Evolutionary conservation across 2,113 vertebrate species (phyloP).

Genomic region (Galemys pyrenaicus): DNA sequence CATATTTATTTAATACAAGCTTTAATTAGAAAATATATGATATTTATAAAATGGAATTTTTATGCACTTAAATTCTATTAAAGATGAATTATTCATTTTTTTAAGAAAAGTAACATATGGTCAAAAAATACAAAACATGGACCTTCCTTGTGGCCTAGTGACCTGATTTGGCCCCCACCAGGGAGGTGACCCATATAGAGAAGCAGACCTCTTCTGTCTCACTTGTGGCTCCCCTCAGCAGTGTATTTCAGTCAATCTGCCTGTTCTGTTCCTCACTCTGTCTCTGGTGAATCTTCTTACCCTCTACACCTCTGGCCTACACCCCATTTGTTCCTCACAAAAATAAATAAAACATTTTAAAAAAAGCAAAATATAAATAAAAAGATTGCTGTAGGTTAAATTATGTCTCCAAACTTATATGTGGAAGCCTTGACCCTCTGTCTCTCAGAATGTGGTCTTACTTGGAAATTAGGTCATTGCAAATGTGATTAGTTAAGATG

Average conservation of each 20-base stretch:
- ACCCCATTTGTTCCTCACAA: too few species aligned
- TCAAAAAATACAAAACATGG: not conserved
- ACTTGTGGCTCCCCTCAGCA: too few species aligned
- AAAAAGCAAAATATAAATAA: not conserved
- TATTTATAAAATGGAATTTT: conserved; percentile 41
- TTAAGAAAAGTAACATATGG: not conserved
- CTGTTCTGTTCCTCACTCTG: too few species aligned
- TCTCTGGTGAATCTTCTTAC: too few species aligned
- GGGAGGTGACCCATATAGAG: too few species aligned
- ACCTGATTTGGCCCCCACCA: too few species aligned
- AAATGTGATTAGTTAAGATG: not conserved
- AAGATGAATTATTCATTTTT: conserved; percentile 28
- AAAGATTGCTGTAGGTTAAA: not conserved
- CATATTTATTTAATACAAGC: not conserved
- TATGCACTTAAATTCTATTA: not conserved
- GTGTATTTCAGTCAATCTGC: too few species aligned
- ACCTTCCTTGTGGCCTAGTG: too few species aligned
- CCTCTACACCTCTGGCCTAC: too few species aligned
- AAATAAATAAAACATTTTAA: not conserved
- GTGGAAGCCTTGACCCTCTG: not conserved
- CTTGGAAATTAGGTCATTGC: not conserved
- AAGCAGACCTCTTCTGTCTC: too few species aligned
- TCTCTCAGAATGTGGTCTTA: not conserved
- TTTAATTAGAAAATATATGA: not conserved
- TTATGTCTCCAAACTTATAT: not conserved